Conservation (phyloP, 2,113 vertebrate species). For the Rhinoptilus africanus region DNA sequence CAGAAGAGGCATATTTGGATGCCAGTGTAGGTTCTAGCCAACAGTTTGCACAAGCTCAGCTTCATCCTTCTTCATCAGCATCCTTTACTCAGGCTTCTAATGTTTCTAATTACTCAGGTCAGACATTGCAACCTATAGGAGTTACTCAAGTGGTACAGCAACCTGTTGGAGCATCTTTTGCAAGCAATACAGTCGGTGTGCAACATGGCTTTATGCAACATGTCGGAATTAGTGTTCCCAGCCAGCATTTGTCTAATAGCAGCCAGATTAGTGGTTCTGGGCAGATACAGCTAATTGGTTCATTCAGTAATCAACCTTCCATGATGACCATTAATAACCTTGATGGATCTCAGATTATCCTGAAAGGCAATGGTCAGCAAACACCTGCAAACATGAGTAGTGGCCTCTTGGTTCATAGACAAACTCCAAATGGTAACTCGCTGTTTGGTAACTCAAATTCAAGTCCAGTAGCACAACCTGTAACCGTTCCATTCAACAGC, state of each 20-base stretch:
- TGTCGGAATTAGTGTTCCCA: constrained; percentile 82
- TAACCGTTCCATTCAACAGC: constrained; percentile 93
- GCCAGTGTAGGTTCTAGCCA: constrained; percentile 84
- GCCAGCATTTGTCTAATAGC: constrained; percentile 87
- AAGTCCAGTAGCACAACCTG: constrained; percentile 83
- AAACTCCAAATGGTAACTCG: constrained; percentile 80
- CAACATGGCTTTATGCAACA: constrained; percentile 94
- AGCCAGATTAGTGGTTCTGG: constrained; percentile 83
- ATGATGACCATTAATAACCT: constrained; percentile 96
- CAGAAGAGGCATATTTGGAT: constrained; percentile 95
- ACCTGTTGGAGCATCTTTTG: constrained; percentile 80
- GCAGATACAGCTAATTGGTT: constrained; percentile 93
- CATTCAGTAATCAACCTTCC: constrained; percentile 86
- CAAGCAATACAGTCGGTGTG: constrained; percentile 83
- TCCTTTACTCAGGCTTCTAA: constrained; percentile 85
- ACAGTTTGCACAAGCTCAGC: constrained; percentile 81
- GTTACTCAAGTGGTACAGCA: constrained; percentile 81
- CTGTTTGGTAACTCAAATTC: constrained; percentile 84
- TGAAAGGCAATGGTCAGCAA: constrained; percentile 83
- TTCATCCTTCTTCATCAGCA: constrained; percentile 83
- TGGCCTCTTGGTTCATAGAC: constrained; percentile 81
- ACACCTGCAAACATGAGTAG: constrained; percentile 75
- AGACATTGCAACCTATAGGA: constrained; percentile 81
- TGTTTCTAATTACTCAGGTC: constrained; percentile 85
- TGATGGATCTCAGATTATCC: constrained; percentile 92